Evolutionary conservation across 2,888 invertebrate species (phyloP).

Genomic region (Melolontha melolontha): DNA sequence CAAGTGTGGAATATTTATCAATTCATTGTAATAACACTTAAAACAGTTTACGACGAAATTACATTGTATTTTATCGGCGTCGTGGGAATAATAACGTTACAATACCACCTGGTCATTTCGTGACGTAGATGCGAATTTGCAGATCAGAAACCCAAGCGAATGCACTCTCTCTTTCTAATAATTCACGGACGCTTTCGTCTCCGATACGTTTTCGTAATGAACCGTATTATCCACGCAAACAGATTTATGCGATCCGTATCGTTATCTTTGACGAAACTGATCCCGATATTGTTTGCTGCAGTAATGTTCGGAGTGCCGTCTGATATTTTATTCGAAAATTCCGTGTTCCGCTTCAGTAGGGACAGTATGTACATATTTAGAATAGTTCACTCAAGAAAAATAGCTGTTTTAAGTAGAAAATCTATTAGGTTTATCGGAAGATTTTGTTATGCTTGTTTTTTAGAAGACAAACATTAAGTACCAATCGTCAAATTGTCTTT

Average conservation of each 20-base stretch:
- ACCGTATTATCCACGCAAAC: conserved; percentile 5
- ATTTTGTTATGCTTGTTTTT: no score
- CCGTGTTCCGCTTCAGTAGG: no score
- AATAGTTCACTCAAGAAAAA: no score
- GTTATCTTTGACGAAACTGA: not conserved
- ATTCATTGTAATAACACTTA: no score
- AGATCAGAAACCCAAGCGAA: not conserved
- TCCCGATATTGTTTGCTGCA: not conserved
- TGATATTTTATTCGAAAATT: not conserved
- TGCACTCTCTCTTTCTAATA: not conserved
- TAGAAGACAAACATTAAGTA: no score
- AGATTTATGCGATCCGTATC: not conserved
- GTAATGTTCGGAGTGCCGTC: conserved; percentile 4
- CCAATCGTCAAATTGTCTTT: no score
- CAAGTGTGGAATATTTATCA: not conserved
- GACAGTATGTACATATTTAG: no score
- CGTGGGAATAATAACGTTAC: conserved; percentile 11
- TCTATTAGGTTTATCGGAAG: no score
- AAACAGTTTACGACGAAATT: no score
- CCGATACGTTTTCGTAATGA: not conserved
- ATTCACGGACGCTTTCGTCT: no score
- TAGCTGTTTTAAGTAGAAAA: no score
- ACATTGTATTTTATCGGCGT: not conserved
- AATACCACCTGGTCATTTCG: conserved; percentile 8
- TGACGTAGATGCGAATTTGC: not conserved